Evolutionary conservation across 2,888 invertebrate species (phyloP).

Genomic region (Eristalinus sepulchralis): DNA sequence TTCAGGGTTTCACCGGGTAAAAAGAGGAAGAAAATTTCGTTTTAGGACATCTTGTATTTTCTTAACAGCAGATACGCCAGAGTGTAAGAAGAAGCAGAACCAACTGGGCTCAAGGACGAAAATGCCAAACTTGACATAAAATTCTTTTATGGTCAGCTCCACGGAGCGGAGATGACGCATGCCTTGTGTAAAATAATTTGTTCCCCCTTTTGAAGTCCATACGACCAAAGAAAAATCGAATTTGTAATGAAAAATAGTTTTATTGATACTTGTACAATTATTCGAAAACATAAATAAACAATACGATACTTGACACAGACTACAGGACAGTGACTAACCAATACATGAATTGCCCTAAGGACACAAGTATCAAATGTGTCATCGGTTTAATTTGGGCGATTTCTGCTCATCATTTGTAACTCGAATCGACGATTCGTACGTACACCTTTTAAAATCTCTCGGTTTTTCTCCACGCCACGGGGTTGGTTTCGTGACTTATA

Average conservation of each 20-base stretch:
- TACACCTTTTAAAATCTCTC: slow-evolving; percentile 83
- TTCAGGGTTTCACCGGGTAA: slow-evolving; percentile 73
- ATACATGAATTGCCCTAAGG: background rate
- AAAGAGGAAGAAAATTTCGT: background rate
- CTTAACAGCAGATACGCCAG: background rate
- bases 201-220: no score
- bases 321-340: background rate
- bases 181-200: no score
- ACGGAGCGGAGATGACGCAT: no score
- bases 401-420: slow-evolving; percentile 86
- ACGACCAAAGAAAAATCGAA: no score
- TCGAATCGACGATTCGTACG: slow-evolving; percentile 88
- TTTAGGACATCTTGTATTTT: background rate
- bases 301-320: background rate
- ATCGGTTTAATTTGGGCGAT: slow-evolving; percentile 72
- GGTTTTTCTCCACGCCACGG: slow-evolving; percentile 52
- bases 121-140: slow-evolving; percentile 88
- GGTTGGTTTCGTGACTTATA: slow-evolving; percentile 75
- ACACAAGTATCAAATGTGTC: background rate
- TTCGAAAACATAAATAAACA: background rate
- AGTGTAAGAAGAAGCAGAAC: slow-evolving; percentile 17
- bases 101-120: slow-evolving; percentile 80
- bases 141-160: no score
- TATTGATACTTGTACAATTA: no score
- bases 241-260: no score